Percentiles rank a stretch among this genome's conserved stretches.
Conservation (phyloP, 2,888 invertebrate genomes). For the Entomobrya multifasciata region DNA sequence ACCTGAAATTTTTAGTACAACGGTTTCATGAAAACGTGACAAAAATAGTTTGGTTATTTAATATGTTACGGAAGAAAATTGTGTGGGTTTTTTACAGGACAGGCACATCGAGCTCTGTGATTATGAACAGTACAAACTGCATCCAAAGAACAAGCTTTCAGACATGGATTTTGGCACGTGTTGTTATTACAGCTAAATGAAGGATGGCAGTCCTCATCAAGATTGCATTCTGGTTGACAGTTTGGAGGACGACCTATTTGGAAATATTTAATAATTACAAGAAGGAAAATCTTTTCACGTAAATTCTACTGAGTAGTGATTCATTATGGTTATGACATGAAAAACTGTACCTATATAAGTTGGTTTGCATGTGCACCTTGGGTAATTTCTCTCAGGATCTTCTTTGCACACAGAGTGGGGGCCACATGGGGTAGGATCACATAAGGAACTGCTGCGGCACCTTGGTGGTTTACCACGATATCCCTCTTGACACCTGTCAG, state of each 20-base stretch:
- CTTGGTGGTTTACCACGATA: conserved; percentile 62
- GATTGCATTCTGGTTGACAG: conserved; percentile 69
- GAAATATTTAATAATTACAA: too few relatives aligned
- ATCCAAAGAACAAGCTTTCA: conserved; percentile 56
- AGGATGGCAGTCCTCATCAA: conserved; percentile 64
- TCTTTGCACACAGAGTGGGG: conserved; percentile 56
- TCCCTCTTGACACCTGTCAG: conserved; percentile 52
- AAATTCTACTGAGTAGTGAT: too few relatives aligned
- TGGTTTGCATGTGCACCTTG: conserved; percentile 55
- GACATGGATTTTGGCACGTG: conserved; percentile 69
- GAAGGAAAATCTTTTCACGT: too few relatives aligned
- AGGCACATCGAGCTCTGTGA: conserved; percentile 63
- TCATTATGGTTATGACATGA: too few relatives aligned
- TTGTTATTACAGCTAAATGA: conserved; percentile 56
- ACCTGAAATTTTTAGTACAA: neutral
- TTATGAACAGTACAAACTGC: conserved; percentile 64
- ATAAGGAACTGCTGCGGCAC: conserved; percentile 50
- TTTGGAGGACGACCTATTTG: conserved; percentile 63
- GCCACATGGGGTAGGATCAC: conserved; percentile 66
- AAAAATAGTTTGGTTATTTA: too few relatives aligned
- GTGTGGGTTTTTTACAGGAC: too few relatives aligned
- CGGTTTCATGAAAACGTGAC: too few relatives aligned
- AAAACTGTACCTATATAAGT: conserved; percentile 65
- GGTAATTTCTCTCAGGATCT: conserved; percentile 58
- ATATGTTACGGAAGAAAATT: too few relatives aligned